A percentile compares a stretch with the other conserved stretches of the same genome.
phyloP scores from a whole-genome alignment of 2,797 vertebrate species.

The Lithobates pipiens region DNA sequence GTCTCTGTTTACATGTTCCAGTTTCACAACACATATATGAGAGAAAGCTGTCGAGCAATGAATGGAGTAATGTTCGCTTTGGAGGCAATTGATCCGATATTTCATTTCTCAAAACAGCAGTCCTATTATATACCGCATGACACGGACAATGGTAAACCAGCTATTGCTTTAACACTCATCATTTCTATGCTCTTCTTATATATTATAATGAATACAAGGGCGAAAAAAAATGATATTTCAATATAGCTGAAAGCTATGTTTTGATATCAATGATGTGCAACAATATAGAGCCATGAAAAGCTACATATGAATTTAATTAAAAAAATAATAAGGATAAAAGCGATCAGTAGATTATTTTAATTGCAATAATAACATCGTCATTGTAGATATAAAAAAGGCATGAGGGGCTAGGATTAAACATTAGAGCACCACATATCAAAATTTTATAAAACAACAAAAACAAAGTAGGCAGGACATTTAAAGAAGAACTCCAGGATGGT shows the following conservation, averaged over 20 bases:
- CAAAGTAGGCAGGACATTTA: no score
- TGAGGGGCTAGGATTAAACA: no score
- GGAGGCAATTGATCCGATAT: conserved; percentile 15
- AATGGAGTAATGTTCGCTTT: conserved; percentile 10
- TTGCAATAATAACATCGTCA: no score
- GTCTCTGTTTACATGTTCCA: conserved; percentile 46
- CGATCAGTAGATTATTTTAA: background rate
- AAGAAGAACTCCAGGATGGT: no score
- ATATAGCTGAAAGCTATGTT: conserved; percentile 7
- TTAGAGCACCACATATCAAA: no score
- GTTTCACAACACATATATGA: conserved; percentile 22
- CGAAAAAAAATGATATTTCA: conserved; percentile 5
- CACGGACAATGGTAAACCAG: conserved; percentile 7
- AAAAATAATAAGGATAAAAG: conserved; percentile 6
- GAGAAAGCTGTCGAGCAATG: conserved; percentile 43
- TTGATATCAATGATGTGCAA: conserved; percentile 7
- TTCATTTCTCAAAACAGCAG: conserved; percentile 6
- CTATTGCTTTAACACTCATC: conserved; percentile 10
- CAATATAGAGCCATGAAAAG: background rate
- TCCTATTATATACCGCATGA: conserved; percentile 10
- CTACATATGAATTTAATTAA: background rate
- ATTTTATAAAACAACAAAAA: no score
- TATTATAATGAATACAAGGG: background rate
- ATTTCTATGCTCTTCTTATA: background rate
- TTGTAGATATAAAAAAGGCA: no score